phyloP scores from a whole-genome alignment of 2,797 vertebrate genomes.

The Vipera latastei region DNA sequence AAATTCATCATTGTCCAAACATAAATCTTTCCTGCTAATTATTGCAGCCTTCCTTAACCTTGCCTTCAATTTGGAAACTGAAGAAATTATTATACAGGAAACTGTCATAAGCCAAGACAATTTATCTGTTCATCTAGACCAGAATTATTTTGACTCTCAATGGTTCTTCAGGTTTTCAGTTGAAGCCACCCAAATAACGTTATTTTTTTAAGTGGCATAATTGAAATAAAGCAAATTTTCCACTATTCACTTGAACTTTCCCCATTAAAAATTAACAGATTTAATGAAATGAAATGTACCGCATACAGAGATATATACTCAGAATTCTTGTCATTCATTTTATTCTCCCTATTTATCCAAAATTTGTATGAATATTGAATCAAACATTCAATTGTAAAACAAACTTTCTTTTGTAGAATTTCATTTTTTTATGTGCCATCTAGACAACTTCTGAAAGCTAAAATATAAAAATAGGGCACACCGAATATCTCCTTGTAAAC shows the following conservation, averaged over 20 bases:
- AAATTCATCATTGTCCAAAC: neutral
- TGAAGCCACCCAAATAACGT: neutral
- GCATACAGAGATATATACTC: neutral
- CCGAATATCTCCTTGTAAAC: neutral
- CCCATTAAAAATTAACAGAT: neutral
- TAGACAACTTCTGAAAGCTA: neutral
- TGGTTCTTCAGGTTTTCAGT: neutral
- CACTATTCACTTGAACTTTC: neutral
- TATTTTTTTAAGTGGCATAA: neutral
- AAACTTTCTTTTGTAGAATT: neutral
- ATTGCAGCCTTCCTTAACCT: neutral
- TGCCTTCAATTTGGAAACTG: neutral
- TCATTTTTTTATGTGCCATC: neutral
- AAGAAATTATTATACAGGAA: neutral
- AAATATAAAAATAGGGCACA: neutral
- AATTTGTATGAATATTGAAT: neutral
- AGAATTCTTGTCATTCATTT: neutral
- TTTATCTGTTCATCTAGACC: neutral
- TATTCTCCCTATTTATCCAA: neutral
- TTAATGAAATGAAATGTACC: neutral
- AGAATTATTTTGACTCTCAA: neutral
- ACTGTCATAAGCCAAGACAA: neutral
- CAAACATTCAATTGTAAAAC: neutral
- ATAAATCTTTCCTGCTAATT: neutral
- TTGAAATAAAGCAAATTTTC: neutral